A percentile compares a stretch with the other conserved stretches of the same genome.
Conservation (phyloP, 1,140 invertebrate species). For the Alviniconcha marisindica region DNA sequence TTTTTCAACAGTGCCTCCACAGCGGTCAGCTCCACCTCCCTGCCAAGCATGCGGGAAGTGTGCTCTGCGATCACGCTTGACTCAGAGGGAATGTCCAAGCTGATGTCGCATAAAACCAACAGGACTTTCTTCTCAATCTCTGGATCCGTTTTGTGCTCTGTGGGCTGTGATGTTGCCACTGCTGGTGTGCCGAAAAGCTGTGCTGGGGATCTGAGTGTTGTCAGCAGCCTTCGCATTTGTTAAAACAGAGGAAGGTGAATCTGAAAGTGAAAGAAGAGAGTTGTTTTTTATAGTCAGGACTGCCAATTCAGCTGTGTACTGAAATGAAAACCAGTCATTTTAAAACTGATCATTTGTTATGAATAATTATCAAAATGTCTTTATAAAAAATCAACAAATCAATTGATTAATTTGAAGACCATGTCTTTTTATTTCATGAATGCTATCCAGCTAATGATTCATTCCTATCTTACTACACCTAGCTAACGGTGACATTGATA, state of each 20-base stretch:
- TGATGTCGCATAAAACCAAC: slow-evolving; percentile 82
- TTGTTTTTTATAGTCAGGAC: not conserved
- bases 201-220: too few relatives aligned
- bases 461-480: too few relatives aligned
- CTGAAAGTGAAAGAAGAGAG: not conserved
- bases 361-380: too few relatives aligned
- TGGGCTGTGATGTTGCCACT: slow-evolving; percentile 1
- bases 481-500: too few relatives aligned
- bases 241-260: not conserved
- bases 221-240: not conserved
- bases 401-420: too few relatives aligned
- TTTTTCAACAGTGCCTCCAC: slow-evolving; percentile 90
- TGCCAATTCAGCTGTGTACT: not conserved
- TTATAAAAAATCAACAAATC: too few relatives aligned
- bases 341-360: too few relatives aligned
- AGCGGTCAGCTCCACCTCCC: slow-evolving; percentile 80
- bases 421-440: too few relatives aligned
- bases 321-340: not conserved
- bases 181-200: not conserved
- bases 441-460: too few relatives aligned
- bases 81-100: slow-evolving; percentile 53
- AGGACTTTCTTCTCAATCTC: slow-evolving; percentile 82
- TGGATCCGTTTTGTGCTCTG: slow-evolving; percentile 62
- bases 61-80: slow-evolving; percentile 79
- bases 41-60: slow-evolving; percentile 80